Base-by-base conservation (phyloP, 2,888 invertebrate genomes). In the Arenicola marina region DNA sequence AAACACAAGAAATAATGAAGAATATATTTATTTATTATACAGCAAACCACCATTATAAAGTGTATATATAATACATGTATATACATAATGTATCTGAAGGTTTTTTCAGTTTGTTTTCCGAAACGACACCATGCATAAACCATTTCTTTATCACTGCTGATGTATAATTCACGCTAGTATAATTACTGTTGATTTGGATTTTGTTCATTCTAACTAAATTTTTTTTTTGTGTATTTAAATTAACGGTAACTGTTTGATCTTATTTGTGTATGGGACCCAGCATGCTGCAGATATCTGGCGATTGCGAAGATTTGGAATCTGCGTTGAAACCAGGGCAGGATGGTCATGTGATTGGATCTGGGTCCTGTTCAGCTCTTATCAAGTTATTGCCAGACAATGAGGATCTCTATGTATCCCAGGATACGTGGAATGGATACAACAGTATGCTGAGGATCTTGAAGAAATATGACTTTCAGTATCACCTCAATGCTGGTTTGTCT, bases 381-480 rank as follows among this genome's bases (percentile, higher is more conserved):
- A 89, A 89, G 78, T 69, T 89, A 56, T 83, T 89, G 51, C 87
- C 88, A 0, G 87, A 86, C 66, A 82, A 85, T 67, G 69, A 71
- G 26, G 83, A 86, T 72, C 78, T 94, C 33, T 90, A 88, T 67
- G 86, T 92, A 24, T 89, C 91, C 0, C 94, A 95, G 78, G 91
- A 91, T 76, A 90, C 91, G 2, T 93, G 91, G 82, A 90, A 88
- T 78, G 90, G 90, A 66, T 93, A 91, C 78, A 87, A 88, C 34
- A 88, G 89, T 68, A 95, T 95, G 94, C 86, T 92, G 64, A 87
- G 93, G 62, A 88, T 94, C 38, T 85, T 92, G 76, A 95, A 95
- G 82, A 88, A 89, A 61, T 95, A 95, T 85, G 90, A 90, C 75
- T 88, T 95, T 57, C 88, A 89, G 65, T 92, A 89, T 79, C 62